Percentiles rank a stretch among this genome's conserved stretches.
These are phyloP conservation scores for Microdon myrmicae DNA, from an alignment of 2,888 invertebrate species.

Conservation along the genomic window DNA sequence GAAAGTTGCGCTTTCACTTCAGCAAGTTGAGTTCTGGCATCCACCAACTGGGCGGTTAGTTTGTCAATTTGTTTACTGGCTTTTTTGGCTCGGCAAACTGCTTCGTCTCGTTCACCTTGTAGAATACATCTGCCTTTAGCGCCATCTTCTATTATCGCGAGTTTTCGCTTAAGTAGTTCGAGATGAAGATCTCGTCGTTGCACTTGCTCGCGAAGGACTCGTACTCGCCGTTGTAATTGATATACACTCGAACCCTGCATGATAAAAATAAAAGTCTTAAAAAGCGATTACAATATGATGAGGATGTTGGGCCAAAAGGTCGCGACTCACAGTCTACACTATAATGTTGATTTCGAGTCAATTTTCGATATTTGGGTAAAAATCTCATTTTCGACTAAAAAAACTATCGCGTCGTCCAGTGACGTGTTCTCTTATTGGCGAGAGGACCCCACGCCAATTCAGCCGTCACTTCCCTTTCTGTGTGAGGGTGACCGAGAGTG, in stretches of 20 bases:
- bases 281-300: not conserved
- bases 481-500: too few species aligned
- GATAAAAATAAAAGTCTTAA: slow-evolving; percentile 1
- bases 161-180: slow-evolving; percentile 87
- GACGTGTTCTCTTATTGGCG: too few species aligned
- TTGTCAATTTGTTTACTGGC: slow-evolving; percentile 85
- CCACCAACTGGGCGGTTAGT: slow-evolving; percentile 80
- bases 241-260: slow-evolving; percentile 85
- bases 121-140: slow-evolving; percentile 72
- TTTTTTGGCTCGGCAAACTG: slow-evolving; percentile 78
- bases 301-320: not conserved
- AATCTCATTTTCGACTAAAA: too few species aligned
- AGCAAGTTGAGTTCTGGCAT: slow-evolving; percentile 82
- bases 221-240: slow-evolving; percentile 85
- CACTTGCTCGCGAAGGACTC: slow-evolving; percentile 87
- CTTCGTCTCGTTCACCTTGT: slow-evolving; percentile 77
- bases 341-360: too few species aligned
- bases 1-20: slow-evolving; percentile 87
- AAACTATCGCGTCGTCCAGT: too few species aligned
- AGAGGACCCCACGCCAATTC: too few species aligned
- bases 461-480: too few species aligned
- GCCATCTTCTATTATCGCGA: slow-evolving; percentile 84
- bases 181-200: slow-evolving; percentile 92
- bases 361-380: too few species aligned
- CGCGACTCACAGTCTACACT: too few species aligned